A percentile compares a stretch with the other conserved stretches of the same genome.
phyloP scores from a whole-genome alignment of 2,113 vertebrate genomes.

The Sapayoa aenigma region DNA sequence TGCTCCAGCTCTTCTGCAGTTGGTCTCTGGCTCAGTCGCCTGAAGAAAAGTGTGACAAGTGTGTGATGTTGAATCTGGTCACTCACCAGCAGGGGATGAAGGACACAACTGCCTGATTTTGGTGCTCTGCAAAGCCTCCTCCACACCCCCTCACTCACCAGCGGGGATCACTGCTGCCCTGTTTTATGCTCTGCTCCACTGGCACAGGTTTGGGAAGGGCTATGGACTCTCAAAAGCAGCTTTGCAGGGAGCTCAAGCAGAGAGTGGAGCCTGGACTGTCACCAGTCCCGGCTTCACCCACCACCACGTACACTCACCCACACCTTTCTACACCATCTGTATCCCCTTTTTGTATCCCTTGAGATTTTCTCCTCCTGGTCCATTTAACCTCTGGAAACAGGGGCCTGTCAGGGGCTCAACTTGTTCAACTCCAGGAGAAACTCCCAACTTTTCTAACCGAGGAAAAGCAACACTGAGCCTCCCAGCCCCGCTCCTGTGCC shows the following conservation, averaged over 20 bases:
- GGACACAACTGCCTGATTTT: not conserved
- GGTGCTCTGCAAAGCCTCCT: not conserved
- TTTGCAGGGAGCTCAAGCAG: not conserved
- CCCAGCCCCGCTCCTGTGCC: not conserved
- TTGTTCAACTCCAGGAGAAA: not conserved
- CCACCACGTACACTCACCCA: not conserved
- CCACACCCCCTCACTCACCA: not conserved
- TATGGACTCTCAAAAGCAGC: not conserved
- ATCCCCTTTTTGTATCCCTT: not conserved
- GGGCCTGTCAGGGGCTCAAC: not conserved
- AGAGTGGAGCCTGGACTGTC: not conserved
- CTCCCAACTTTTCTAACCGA: not conserved
- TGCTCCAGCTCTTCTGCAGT: conserved; percentile 95
- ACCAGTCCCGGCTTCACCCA: not conserved
- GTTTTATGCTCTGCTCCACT: not conserved
- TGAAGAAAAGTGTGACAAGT: conserved; percentile 39
- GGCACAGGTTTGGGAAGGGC: not conserved
- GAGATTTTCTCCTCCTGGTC: not conserved
- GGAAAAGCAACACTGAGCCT: not conserved
- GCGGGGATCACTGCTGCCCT: not conserved
- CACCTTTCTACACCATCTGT: not conserved
- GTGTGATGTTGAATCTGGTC: not conserved
- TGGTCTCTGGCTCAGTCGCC: conserved; percentile 94
- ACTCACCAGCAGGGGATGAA: not conserved
- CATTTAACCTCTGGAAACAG: not conserved